Evolutionary conservation across 2,113 vertebrate genomes (phyloP).

Genomic region (Pontoporia blainvillei): DNA sequence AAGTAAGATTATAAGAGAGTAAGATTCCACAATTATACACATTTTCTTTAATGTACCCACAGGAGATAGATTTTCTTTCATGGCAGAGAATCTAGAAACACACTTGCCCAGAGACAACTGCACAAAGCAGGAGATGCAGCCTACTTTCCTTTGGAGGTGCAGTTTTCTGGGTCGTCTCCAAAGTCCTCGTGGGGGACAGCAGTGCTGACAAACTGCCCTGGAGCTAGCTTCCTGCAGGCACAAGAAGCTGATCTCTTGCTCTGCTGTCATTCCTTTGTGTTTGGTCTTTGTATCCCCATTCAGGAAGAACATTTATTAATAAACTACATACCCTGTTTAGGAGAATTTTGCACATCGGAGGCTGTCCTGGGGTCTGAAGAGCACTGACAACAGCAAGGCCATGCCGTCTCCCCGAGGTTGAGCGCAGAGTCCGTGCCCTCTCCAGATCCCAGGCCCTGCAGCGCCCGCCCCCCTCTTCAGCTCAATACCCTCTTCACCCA

Average conservation of each 20-base stretch:
- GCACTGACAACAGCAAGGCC: no score
- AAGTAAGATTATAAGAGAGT: neutral
- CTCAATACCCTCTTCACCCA: neutral
- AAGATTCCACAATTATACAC: neutral
- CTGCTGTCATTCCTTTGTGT: neutral
- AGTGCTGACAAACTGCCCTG: accelerated
- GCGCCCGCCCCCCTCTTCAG: neutral
- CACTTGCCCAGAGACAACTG: neutral
- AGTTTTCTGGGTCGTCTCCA: neutral
- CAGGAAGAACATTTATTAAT: neutral
- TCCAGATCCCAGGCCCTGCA: neutral
- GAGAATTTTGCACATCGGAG: neutral
- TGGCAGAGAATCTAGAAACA: neutral
- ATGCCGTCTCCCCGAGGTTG: neutral
- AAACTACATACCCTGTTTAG: neutral
- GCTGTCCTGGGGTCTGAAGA: neutral
- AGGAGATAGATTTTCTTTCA: neutral
- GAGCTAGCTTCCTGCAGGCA: neutral
- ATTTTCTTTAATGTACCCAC: neutral
- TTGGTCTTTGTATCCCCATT: neutral
- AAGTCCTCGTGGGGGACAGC: accelerated
- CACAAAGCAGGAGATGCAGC: neutral
- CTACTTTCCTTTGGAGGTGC: neutral
- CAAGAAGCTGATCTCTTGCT: neutral
- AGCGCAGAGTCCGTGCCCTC: accelerated